A percentile compares a stretch with the other conserved stretches of the same genome.
Conservation (phyloP, 2,113 vertebrate species). For the Varanus komodoensis region DNA sequence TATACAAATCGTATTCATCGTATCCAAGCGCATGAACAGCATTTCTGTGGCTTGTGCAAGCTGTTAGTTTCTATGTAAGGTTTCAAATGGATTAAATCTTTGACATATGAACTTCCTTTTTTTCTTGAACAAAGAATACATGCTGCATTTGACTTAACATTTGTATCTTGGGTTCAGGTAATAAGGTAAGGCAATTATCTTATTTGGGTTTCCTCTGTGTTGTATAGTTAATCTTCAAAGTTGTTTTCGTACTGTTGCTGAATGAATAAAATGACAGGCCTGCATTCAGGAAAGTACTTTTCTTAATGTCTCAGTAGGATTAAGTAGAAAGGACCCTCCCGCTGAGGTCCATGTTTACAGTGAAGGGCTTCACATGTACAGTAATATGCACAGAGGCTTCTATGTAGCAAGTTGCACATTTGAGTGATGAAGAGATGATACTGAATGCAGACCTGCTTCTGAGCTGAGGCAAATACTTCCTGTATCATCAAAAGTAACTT, state of each 20-base stretch:
- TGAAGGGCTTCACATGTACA: too few species aligned
- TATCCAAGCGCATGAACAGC: slow-evolving; percentile 97
- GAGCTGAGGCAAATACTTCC: too few species aligned
- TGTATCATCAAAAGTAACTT: too few species aligned
- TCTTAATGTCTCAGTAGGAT: too few species aligned
- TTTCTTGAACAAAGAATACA: neutral
- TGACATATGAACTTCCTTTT: neutral
- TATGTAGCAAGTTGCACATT: too few species aligned
- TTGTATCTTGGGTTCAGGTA: neutral
- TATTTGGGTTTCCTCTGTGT: neutral
- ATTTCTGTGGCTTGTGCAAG: slow-evolving; percentile 98
- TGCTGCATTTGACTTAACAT: too few species aligned
- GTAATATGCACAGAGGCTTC: too few species aligned
- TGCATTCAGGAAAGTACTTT: too few species aligned
- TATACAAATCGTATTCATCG: slow-evolving; percentile 94
- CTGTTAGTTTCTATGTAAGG: slow-evolving; percentile 83
- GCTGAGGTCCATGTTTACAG: too few species aligned
- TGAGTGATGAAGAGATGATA: too few species aligned
- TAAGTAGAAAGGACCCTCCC: too few species aligned
- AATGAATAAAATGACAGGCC: neutral
- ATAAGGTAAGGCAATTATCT: neutral
- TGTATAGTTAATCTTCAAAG: neutral
- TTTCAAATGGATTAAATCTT: slow-evolving; percentile 38
- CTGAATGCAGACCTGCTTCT: too few species aligned
- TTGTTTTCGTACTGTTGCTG: neutral